Conservation (phyloP, 2,797 vertebrate genomes). For the Pseudocheirus occidentalis region DNA sequence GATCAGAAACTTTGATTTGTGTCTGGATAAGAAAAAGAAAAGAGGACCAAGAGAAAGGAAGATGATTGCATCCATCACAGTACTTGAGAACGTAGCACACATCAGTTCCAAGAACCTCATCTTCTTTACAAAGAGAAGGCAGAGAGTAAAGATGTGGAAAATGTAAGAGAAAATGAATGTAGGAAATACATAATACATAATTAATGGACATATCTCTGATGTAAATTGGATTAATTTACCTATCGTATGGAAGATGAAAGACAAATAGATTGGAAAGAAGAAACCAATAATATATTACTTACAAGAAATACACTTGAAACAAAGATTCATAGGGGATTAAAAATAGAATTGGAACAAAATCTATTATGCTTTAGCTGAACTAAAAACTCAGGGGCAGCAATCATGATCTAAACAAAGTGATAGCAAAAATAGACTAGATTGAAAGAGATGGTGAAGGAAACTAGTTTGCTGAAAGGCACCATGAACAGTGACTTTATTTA, state of each 20-base stretch:
- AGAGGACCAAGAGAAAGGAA: background rate
- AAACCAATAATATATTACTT: background rate
- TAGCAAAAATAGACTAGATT: background rate
- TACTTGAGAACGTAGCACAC: background rate
- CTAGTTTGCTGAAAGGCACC: background rate
- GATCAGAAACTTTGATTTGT: background rate
- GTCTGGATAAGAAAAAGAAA: background rate
- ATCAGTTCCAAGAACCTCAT: background rate
- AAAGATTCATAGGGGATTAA: background rate
- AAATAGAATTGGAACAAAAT: background rate
- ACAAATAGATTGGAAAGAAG: background rate
- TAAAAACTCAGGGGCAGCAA: background rate
- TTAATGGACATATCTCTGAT: background rate
- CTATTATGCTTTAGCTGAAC: background rate
- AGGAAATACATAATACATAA: background rate
- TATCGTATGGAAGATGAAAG: background rate
- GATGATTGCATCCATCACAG: background rate
- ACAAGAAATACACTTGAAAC: background rate
- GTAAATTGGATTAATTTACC: background rate
- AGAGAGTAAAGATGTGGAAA: background rate
- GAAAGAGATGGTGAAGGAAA: background rate
- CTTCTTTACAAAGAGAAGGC: background rate
- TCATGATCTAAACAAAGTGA: background rate
- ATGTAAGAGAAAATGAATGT: background rate
- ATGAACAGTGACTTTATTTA: background rate